Conservation (phyloP, 2,113 vertebrate species). For the Podarcis raffonei region DNA sequence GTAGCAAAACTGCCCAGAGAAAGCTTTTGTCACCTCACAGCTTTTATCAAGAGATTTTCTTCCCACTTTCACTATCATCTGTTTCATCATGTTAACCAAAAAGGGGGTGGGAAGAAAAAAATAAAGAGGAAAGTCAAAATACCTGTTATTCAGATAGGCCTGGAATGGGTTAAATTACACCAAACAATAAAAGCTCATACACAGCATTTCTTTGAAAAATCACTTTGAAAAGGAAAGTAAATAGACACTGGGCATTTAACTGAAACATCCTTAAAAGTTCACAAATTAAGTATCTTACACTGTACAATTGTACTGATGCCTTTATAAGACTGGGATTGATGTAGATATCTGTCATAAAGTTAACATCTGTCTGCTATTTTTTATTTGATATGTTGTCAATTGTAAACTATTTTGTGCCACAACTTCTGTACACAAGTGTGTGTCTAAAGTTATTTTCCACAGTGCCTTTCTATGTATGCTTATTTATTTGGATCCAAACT, state of each 20-base stretch:
- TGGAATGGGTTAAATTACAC: not conserved
- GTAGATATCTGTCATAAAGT: not conserved
- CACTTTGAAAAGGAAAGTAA: not conserved
- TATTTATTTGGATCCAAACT: too few species aligned
- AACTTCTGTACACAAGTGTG: not conserved
- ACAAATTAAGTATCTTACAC: not conserved
- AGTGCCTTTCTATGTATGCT: too few species aligned
- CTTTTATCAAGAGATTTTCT: accelerated
- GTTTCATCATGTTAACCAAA: constrained; percentile 30
- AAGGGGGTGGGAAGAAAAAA: not conserved
- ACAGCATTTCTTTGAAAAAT: not conserved
- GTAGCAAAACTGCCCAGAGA: constrained; percentile 6
- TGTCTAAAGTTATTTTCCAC: not conserved
- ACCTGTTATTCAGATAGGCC: not conserved
- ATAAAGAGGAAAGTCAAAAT: not conserved
- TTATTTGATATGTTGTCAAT: not conserved
- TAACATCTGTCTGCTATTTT: not conserved
- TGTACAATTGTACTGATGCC: not conserved
- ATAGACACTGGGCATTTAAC: not conserved
- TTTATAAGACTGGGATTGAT: not conserved
- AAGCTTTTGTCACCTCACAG: not conserved
- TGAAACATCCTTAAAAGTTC: not conserved
- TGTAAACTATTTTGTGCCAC: not conserved
- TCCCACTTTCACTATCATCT: not conserved
- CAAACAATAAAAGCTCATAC: not conserved